Evolutionary conservation across 2,888 invertebrate species (phyloP).

Genomic region (Heliconius sara): DNA sequence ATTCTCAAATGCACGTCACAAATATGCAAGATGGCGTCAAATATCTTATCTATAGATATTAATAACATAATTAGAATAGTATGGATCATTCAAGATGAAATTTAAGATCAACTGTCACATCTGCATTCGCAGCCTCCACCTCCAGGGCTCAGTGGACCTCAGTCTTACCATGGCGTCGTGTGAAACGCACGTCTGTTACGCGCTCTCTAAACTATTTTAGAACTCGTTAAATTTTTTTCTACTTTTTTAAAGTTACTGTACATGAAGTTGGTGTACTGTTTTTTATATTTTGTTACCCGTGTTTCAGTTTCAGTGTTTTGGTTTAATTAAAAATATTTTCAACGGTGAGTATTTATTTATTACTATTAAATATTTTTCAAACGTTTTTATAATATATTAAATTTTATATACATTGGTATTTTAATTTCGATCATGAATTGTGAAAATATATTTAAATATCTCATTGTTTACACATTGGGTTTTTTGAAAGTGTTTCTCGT

Average conservation of each 20-base stretch:
- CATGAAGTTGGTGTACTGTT: not conserved
- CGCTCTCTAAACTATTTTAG: not conserved
- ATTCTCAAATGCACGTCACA: not conserved
- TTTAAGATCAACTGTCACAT: slow-evolving; percentile 11
- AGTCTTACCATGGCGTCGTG: not conserved
- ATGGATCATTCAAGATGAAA: slow-evolving; percentile 12
- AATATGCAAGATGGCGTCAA: not conserved
- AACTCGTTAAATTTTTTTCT: slow-evolving; percentile 14
- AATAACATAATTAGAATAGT: not conserved
- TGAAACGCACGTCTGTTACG: not conserved
- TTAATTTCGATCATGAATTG: not conserved
- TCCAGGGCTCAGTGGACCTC: not conserved
- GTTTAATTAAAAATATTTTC: not conserved
- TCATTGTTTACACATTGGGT: slow-evolving; percentile 9
- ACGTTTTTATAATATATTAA: not conserved
- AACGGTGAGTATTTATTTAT: not conserved
- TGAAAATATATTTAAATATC: not conserved
- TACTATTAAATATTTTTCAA: not conserved
- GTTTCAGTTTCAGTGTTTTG: slow-evolving; percentile 1
- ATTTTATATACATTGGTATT: not conserved
- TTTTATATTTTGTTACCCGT: not conserved
- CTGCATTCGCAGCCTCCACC: not conserved
- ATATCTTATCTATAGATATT: slow-evolving; percentile 3
- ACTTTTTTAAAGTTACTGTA: not conserved
- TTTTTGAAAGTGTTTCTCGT: slow-evolving; percentile 32